phyloP scores from a whole-genome alignment of 1,140 invertebrate species.

The Oryctes rhinoceros region DNA sequence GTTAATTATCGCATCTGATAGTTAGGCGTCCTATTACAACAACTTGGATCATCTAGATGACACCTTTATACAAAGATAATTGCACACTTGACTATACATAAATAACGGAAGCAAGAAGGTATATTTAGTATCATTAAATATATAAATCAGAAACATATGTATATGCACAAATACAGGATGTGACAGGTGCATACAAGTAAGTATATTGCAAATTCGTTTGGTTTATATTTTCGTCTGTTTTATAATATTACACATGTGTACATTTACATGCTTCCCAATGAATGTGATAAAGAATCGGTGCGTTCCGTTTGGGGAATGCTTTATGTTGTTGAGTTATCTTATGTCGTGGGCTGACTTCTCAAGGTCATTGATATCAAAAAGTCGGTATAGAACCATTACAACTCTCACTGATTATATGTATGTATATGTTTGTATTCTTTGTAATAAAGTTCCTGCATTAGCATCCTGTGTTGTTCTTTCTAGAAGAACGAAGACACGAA shows the following conservation, averaged over 20 bases:
- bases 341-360: conserved; percentile 31
- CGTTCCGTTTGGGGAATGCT: conserved; percentile 25
- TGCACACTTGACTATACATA: too few relatives aligned
- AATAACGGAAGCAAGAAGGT: too few relatives aligned
- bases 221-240: neutral
- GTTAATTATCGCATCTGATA: too few relatives aligned
- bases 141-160: neutral
- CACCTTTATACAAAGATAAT: too few relatives aligned
- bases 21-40: too few relatives aligned
- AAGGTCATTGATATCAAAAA: conserved; percentile 31
- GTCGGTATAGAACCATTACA: neutral
- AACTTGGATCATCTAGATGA: too few relatives aligned
- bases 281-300: conserved; percentile 20
- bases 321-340: conserved; percentile 33
- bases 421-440: conserved; percentile 4
- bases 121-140: neutral
- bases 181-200: neutral
- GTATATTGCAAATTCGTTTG: neutral
- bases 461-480: too few relatives aligned
- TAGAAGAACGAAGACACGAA: too few relatives aligned
- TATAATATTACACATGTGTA: neutral
- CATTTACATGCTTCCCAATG: neutral
- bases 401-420: conserved; percentile 7
- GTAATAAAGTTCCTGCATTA: neutral
- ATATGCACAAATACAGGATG: neutral